Evolutionary conservation across 2,797 vertebrate genomes (phyloP), one percentile per base, ranked within the genome.

Genomic region (Trematomus bernacchii): DNA sequence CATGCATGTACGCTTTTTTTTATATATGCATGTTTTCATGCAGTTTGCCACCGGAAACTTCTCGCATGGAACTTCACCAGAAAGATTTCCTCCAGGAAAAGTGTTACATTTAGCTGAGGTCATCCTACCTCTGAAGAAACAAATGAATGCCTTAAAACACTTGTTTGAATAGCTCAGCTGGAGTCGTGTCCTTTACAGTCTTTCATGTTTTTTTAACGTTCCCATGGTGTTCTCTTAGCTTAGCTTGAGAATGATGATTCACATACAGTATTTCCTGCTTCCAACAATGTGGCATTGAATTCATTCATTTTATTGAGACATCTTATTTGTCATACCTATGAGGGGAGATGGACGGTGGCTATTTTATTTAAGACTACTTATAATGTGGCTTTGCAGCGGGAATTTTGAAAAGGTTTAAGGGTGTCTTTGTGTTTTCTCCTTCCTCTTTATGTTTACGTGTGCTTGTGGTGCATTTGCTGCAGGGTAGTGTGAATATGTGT

Each of bases 11-110:
- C 66, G 59, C 15, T n/a, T n/a, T 46, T 46, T 66, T 81, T 66
- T 1, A 9, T 69, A 57, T 76, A 76, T 66, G 79, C 63, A 55
- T 74, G 64, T 78, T 74, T 80, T 72, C 52, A 76, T 67, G n/a
- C 62, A 82, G 73, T 85, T 87, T 37, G 66, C 84, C 85, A 70
- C 10, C 63, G 66, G 76, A 69, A 73, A 62, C 63, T 80, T 83
- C 50, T 70, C 23, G 71, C 58, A 58, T 19, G 13, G 23, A 58
- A 79, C 54, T 67, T 76, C 55, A 68, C 52, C 63, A 66, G 23
- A 64, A 70, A 76, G n/a, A 79, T 40, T 74, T 67, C 23, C 33
- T 27, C 12, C 18, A 37, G 44, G 44, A 47, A 76, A 74, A 30
- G 23, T 40, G 42, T 53, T 68, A 47, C 65, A 58, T 83, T 57